These are phyloP conservation scores for Litocranius walleri DNA, from an alignment of 2,113 vertebrate species.

Conservation along the genomic window DNA sequence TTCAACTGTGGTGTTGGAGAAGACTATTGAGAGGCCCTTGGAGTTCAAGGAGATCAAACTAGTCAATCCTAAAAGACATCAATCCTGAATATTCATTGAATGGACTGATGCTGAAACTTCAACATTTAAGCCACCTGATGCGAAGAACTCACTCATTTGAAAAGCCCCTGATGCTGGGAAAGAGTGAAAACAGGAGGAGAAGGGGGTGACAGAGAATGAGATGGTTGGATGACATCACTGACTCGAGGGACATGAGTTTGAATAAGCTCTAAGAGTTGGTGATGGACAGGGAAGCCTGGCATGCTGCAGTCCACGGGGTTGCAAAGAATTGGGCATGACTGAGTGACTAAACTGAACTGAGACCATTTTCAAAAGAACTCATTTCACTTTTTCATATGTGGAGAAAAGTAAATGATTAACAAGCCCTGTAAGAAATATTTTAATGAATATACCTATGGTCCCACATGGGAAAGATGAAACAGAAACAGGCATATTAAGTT, in stretches of 20 bases:
- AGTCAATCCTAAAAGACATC: not conserved
- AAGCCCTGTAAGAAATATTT: not conserved
- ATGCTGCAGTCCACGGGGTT: not conserved
- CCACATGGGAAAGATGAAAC: not conserved
- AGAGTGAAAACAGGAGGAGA: not conserved
- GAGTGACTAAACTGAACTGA: not conserved
- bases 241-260: not conserved
- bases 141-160: not conserved
- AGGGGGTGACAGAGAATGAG: not conserved
- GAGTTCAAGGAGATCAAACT: not conserved
- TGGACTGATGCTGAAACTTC: not conserved
- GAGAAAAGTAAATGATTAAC: not conserved
- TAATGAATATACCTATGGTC: not conserved
- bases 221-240: not conserved
- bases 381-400: not conserved
- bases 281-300: not conserved
- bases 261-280: not conserved
- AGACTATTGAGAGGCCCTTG: not conserved
- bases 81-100: not conserved
- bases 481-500: constrained; percentile 1
- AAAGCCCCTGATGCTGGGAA: not conserved
- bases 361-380: not conserved
- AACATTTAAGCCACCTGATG: not conserved
- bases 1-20: not conserved
- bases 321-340: not conserved